Evolutionary conservation across 2,888 invertebrate genomes (phyloP).

Genomic region (Malthinus flaveolus): DNA sequence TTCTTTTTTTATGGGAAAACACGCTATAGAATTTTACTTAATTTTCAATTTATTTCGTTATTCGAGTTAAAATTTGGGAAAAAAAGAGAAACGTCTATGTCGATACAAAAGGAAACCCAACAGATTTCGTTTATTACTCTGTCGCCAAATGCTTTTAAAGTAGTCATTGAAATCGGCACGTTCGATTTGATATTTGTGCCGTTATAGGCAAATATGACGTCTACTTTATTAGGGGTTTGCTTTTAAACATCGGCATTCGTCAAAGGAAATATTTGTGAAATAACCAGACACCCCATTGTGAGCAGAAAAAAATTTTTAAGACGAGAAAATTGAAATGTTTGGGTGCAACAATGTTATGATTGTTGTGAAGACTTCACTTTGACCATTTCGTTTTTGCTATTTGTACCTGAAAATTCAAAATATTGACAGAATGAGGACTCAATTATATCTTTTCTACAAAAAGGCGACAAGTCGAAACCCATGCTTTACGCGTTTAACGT

Average conservation of each 20-base stretch:
- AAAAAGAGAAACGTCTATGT: background rate
- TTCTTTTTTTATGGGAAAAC: too few species aligned
- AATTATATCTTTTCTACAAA: too few species aligned
- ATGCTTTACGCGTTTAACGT: too few species aligned
- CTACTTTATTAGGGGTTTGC: constrained; percentile 22
- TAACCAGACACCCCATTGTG: constrained; percentile 9
- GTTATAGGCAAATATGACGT: constrained; percentile 31
- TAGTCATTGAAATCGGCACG: constrained; percentile 32
- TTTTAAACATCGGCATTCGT: constrained; percentile 19
- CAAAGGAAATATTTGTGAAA: constrained; percentile 14
- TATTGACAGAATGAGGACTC: background rate
- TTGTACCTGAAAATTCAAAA: constrained; percentile 3
- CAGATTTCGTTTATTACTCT: constrained; percentile 17
- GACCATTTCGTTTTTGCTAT: background rate
- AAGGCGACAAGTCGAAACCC: too few species aligned
- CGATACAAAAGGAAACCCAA: background rate
- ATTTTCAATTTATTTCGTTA: background rate
- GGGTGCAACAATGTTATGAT: constrained; percentile 14
- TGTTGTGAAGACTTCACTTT: background rate
- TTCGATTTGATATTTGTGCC: constrained; percentile 31
- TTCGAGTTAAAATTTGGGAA: background rate
- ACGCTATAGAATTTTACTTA: too few species aligned
- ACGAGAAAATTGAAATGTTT: constrained; percentile 13
- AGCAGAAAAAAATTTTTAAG: constrained; percentile 4
- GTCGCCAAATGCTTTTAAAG: constrained; percentile 29